A percentile compares a stretch with the other conserved stretches of the same genome.
Evolutionary conservation across 1,140 invertebrate species (phyloP).

Genomic region (Meteorus sp.): DNA sequence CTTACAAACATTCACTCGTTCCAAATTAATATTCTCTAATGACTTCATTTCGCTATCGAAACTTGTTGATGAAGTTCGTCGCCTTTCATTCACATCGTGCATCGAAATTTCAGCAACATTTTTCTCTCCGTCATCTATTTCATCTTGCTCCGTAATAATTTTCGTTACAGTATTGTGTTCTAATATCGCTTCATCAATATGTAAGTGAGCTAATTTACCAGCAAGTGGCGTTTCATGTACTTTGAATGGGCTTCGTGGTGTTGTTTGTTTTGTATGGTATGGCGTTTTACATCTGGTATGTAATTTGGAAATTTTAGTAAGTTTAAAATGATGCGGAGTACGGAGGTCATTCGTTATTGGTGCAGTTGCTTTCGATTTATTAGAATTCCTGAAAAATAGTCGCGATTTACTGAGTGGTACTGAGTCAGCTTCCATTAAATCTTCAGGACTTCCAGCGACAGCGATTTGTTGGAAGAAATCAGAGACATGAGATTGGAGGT

Average conservation of each 20-base stretch:
- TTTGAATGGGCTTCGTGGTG: conserved; percentile 34
- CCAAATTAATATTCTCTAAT: not conserved
- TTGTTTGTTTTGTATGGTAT: conserved; percentile 40
- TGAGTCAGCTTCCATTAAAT: conserved; percentile 52
- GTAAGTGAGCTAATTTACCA: conserved; percentile 45
- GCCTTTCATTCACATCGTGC: conserved; percentile 42
- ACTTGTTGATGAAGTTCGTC: conserved; percentile 33
- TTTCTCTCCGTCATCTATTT: conserved; percentile 38
- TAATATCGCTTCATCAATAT: conserved; percentile 52
- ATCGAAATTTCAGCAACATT: conserved; percentile 51
- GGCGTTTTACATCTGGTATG: conserved; percentile 47
- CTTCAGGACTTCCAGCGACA: conserved; percentile 58
- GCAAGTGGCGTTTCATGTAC: conserved; percentile 43
- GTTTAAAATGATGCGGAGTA: conserved; percentile 40
- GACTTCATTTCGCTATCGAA: not conserved
- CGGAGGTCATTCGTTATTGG: conserved; percentile 19
- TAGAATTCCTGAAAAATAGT: conserved; percentile 35
- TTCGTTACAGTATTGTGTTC: conserved; percentile 49
- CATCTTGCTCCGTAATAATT: conserved; percentile 47
- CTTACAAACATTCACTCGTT: conserved; percentile 10
- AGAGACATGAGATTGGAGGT: conserved; percentile 56
- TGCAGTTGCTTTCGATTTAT: conserved; percentile 30
- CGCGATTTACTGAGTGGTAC: conserved; percentile 41
- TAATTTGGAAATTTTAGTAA: conserved; percentile 49
- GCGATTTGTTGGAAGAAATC: conserved; percentile 62